Conservation (phyloP, 2,797 vertebrate species). For the Pogoniulus pusillus region DNA sequence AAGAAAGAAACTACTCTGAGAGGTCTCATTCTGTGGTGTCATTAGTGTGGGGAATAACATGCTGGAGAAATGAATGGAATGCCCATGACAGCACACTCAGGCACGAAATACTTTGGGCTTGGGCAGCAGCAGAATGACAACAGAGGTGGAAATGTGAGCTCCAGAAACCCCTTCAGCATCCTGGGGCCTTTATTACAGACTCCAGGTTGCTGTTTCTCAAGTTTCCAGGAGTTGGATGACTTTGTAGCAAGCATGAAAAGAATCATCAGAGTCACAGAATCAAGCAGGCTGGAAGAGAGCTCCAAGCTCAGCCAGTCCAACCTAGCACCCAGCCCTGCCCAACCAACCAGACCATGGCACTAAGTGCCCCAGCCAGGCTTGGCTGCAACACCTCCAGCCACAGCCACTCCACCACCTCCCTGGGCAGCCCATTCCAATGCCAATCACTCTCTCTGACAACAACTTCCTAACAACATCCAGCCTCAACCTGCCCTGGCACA, state of each 20-base stretch:
- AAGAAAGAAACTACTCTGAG: slow-evolving; percentile 11
- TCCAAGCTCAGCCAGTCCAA: too few relatives aligned
- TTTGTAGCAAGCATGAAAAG: not conserved
- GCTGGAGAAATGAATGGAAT: not conserved
- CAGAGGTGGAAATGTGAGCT: not conserved
- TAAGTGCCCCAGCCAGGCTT: too few relatives aligned
- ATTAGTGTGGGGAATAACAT: slow-evolving; percentile 20
- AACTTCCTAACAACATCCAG: too few relatives aligned
- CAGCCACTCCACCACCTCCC: too few relatives aligned
- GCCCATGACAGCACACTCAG: not conserved
- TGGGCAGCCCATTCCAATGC: too few relatives aligned
- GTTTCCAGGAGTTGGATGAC: not conserved
- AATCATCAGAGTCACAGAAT: too few relatives aligned
- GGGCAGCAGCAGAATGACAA: not conserved
- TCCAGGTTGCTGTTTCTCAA: not conserved
- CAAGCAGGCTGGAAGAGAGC: too few relatives aligned
- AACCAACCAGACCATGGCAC: too few relatives aligned
- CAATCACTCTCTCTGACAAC: too few relatives aligned
- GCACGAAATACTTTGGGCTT: not conserved
- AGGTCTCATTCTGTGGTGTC: not conserved
- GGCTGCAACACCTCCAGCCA: too few relatives aligned
- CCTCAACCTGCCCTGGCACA: too few relatives aligned
- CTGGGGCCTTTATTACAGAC: not conserved
- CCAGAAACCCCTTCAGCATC: not conserved
- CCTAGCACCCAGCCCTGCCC: too few relatives aligned